phyloP scores from a whole-genome alignment of 2,888 invertebrate genomes.

The Pogonocherus hispidulus region DNA sequence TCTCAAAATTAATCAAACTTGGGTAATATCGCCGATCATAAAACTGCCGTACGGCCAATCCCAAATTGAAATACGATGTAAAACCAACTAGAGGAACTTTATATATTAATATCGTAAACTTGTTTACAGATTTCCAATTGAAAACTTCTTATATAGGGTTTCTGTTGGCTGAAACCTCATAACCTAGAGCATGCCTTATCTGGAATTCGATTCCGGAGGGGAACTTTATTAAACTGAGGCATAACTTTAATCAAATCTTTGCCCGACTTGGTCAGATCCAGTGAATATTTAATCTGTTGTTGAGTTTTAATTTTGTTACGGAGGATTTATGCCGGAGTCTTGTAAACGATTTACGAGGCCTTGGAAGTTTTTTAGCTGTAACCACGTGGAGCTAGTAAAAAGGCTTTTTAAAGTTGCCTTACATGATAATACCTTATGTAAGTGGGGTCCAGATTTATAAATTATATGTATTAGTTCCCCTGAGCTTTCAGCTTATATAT shows the following conservation, averaged over 20 bases:
- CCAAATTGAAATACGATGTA: constrained; percentile 29
- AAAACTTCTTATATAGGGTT: constrained; percentile 30
- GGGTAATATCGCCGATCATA: constrained; percentile 15
- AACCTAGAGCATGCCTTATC: constrained; percentile 19
- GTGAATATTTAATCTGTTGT: constrained; percentile 44
- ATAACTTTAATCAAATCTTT: constrained; percentile 48
- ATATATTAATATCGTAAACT: constrained; percentile 35
- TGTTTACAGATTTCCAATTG: constrained; percentile 34
- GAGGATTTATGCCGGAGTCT: constrained; percentile 23
- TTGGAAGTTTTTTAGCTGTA: too few species aligned
- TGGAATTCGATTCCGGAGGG: constrained; percentile 24
- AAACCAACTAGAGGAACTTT: constrained; percentile 22
- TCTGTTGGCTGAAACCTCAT: constrained; percentile 30
- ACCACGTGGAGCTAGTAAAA: too few species aligned
- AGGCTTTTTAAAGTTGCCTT: too few species aligned
- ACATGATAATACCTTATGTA: too few species aligned
- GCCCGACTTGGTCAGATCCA: constrained; percentile 36
- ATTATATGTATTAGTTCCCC: too few species aligned
- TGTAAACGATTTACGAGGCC: constrained; percentile 9
- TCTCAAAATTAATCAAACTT: constrained; percentile 26
- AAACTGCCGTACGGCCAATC: constrained; percentile 18
- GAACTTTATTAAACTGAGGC: constrained; percentile 28
- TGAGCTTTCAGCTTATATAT: too few species aligned
- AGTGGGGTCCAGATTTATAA: too few species aligned
- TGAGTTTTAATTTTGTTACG: constrained; percentile 42